Evolutionary conservation across 2,888 invertebrate genomes (phyloP).

Genomic region (Stenchaetothrips biformis): DNA sequence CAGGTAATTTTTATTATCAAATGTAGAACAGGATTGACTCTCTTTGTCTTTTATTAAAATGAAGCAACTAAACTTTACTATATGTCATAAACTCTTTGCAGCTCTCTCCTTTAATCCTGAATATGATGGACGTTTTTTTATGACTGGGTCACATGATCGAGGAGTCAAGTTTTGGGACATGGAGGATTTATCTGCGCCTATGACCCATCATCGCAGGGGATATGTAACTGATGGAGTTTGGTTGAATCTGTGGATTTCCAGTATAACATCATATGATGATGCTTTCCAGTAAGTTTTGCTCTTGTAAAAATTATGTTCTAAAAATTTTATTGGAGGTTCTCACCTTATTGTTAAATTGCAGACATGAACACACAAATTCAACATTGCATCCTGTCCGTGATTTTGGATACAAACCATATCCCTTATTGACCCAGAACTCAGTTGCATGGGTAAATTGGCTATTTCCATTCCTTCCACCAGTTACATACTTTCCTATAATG

Average conservation of each 20-base stretch:
- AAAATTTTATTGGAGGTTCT: not conserved
- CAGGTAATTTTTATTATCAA: conserved; percentile 48
- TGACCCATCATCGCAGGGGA: conserved; percentile 45
- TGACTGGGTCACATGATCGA: conserved; percentile 62
- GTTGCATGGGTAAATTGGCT: conserved; percentile 29
- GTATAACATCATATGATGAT: conserved; percentile 40
- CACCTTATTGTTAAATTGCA: conserved; percentile 38
- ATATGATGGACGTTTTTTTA: conserved; percentile 59
- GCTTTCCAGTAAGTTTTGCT: conserved; percentile 36
- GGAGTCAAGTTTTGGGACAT: conserved; percentile 67
- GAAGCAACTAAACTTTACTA: conserved; percentile 9
- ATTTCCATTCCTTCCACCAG: conserved; percentile 6
- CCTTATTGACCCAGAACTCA: conserved; percentile 47
- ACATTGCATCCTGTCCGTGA: conserved; percentile 41
- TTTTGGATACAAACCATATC: conserved; percentile 43
- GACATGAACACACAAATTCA: conserved; percentile 38
- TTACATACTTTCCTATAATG: conserved; percentile 29
- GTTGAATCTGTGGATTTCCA: conserved; percentile 52
- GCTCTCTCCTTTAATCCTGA: conserved; percentile 48
- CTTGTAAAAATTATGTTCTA: not conserved
- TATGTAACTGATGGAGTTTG: conserved; percentile 50
- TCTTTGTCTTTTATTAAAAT: not conserved
- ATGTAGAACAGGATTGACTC: no score
- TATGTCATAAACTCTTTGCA: conserved; percentile 36
- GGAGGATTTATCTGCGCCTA: conserved; percentile 46